phyloP scores from a whole-genome alignment of 2,888 invertebrate species.

The Taphrorychus bicolor region DNA sequence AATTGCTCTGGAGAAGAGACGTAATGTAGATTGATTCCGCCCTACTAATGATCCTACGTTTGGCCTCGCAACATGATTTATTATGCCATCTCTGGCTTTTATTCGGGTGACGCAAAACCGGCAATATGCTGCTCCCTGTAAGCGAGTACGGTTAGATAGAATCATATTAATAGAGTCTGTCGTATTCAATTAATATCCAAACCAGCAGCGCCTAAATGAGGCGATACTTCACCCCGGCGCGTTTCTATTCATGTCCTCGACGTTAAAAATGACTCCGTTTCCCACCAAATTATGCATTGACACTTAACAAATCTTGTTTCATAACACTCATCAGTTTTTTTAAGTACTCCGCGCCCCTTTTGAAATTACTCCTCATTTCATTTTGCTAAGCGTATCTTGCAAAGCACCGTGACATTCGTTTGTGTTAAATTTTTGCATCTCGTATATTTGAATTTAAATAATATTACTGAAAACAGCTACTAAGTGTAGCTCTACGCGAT shows the following conservation, averaged over 20 bases:
- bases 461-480: too few relatives aligned
- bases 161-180: slow-evolving; percentile 59
- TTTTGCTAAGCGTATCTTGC: neutral
- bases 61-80: slow-evolving; percentile 46
- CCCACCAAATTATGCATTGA: slow-evolving; percentile 59
- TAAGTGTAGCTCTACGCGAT: too few relatives aligned
- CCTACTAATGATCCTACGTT: slow-evolving; percentile 47
- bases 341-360: neutral
- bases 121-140: slow-evolving; percentile 50
- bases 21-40: slow-evolving; percentile 47
- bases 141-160: slow-evolving; percentile 48
- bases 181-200: slow-evolving; percentile 60
- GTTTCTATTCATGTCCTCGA: slow-evolving; percentile 58
- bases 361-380: slow-evolving; percentile 1
- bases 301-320: slow-evolving; percentile 59
- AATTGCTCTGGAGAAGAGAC: slow-evolving; percentile 44
- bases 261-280: slow-evolving; percentile 60
- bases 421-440: too few relatives aligned
- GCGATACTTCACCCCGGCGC: slow-evolving; percentile 56
- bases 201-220: slow-evolving; percentile 56
- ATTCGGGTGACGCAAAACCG: slow-evolving; percentile 46
- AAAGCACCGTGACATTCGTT: neutral
- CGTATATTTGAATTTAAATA: too few relatives aligned
- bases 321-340: slow-evolving; percentile 41
- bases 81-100: slow-evolving; percentile 45